phyloP scores from a whole-genome alignment of 2,113 vertebrate genomes.

The Mus musculus region DNA sequence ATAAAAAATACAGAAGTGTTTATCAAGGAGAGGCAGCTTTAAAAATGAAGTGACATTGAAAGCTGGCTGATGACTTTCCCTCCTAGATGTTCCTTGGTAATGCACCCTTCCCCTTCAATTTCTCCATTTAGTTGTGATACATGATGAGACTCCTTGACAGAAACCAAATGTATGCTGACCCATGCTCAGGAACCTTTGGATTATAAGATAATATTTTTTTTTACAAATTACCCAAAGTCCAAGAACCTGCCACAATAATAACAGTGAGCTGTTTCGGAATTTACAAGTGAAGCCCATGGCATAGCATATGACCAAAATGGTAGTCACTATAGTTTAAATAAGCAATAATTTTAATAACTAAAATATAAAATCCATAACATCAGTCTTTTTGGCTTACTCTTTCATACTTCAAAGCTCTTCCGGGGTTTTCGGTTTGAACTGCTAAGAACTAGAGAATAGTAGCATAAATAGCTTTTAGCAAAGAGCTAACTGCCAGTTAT shows the following conservation, averaged over 20 bases:
- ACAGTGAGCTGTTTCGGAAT: not conserved
- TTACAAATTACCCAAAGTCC: not conserved
- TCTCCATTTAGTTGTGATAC: not conserved
- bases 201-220: not conserved
- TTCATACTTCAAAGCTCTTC: slow-evolving; percentile 26
- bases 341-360: not conserved
- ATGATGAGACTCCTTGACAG: not conserved
- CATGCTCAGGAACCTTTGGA: not conserved
- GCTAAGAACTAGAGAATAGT: not conserved
- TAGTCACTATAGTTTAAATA: not conserved
- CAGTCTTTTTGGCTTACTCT: not conserved
- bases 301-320: not conserved
- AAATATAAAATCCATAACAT: slow-evolving; percentile 19
- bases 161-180: not conserved
- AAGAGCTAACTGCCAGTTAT: not conserved
- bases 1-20: not conserved
- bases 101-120: not conserved
- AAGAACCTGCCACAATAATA: not conserved
- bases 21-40: not conserved
- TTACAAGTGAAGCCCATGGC: not conserved
- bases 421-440: not conserved
- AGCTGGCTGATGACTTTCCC: not conserved
- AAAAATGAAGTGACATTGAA: not conserved
- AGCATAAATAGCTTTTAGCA: not conserved
- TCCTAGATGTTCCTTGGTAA: not conserved